Conservation (phyloP, 2,113 vertebrate genomes). For the Cephalopholis sonnerati region DNA sequence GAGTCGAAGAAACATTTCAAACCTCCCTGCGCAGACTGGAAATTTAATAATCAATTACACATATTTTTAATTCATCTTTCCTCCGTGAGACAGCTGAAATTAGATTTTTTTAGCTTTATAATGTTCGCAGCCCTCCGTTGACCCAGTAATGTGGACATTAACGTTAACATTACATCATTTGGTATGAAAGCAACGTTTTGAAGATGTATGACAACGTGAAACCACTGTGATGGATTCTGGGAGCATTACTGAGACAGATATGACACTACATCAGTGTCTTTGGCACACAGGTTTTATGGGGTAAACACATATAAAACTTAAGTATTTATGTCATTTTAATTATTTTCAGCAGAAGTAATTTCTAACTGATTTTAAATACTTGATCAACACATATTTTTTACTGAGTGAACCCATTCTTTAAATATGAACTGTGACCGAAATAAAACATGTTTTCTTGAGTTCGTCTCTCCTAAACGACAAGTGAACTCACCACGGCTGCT, state of each 20-base stretch:
- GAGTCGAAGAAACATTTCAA: too few relatives aligned
- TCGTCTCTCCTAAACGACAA: background rate
- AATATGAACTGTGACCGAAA: conserved; percentile 27
- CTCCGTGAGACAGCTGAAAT: background rate
- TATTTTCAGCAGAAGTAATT: conserved; percentile 8
- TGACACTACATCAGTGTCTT: conserved; percentile 71
- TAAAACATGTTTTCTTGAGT: background rate
- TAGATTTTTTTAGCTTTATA: background rate
- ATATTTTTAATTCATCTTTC: too few relatives aligned
- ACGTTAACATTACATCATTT: background rate
- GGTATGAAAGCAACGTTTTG: background rate
- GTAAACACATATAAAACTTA: conserved; percentile 22
- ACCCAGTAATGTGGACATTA: background rate
- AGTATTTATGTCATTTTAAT: background rate
- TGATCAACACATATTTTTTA: background rate
- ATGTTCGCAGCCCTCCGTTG: background rate
- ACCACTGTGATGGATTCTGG: background rate
- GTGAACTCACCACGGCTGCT: conserved; percentile 39
- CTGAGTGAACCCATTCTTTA: background rate
- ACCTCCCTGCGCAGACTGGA: too few relatives aligned
- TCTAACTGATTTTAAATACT: background rate
- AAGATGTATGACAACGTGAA: background rate
- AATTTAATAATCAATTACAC: too few relatives aligned
- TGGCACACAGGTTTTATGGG: conserved; percentile 73
- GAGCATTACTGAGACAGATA: background rate